Conservation (phyloP, 2,888 invertebrate species). For the Tridacna crocea region DNA sequence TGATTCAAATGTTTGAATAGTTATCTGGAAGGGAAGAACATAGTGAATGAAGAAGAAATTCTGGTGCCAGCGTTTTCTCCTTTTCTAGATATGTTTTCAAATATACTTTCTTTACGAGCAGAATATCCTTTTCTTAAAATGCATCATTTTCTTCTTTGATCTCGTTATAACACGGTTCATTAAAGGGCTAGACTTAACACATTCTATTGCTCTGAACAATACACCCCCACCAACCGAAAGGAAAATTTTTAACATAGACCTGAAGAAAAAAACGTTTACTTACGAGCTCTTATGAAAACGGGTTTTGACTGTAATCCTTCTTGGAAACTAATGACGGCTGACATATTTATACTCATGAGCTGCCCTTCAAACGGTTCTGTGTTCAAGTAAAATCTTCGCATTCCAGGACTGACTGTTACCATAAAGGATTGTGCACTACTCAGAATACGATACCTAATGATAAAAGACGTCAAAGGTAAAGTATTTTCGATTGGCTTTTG, state of each 20-base stretch:
- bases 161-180: not conserved
- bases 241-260: too few relatives aligned
- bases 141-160: not conserved
- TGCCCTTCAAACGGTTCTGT: constrained; percentile 39
- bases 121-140: not conserved
- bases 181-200: not conserved
- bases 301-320: constrained; percentile 34
- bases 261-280: constrained; percentile 14
- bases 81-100: not conserved
- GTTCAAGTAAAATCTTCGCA: constrained; percentile 43
- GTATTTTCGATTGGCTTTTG: constrained; percentile 41
- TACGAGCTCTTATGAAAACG: constrained; percentile 42
- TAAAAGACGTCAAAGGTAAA: constrained; percentile 42
- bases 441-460: constrained; percentile 36
- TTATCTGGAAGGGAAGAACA: too few relatives aligned
- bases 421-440: not conserved
- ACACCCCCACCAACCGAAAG: not conserved
- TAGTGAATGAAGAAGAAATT: too few relatives aligned
- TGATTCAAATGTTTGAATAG: too few relatives aligned
- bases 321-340: constrained; percentile 32
- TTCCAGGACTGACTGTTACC: constrained; percentile 30
- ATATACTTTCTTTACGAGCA: not conserved
- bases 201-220: not conserved
- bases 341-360: constrained; percentile 27
- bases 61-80: not conserved